Conservation (phyloP, 2,797 vertebrate genomes). For the Channallabes apus region DNA sequence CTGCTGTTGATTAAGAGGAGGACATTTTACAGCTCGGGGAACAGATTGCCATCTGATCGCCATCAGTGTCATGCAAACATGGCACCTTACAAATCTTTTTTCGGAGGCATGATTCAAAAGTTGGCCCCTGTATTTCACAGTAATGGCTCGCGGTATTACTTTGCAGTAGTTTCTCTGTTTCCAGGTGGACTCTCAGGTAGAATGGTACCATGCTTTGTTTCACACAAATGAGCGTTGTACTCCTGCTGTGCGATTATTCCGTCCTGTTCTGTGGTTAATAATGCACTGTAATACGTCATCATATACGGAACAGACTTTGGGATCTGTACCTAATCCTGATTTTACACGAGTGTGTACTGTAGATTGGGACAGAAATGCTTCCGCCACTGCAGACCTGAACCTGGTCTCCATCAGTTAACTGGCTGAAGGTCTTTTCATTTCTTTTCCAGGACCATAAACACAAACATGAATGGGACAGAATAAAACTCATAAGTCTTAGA, state of each 20-base stretch:
- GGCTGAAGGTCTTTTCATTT: constrained; percentile 1
- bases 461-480: background rate
- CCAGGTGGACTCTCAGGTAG: constrained; percentile 5
- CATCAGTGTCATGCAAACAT: background rate
- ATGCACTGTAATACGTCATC: background rate
- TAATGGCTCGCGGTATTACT: background rate
- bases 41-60: background rate
- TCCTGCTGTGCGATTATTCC: constrained; percentile 18
- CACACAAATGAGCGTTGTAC: background rate
- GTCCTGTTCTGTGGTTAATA: constrained; percentile 6
- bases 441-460: background rate
- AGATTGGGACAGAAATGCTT: background rate
- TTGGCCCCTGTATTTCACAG: background rate
- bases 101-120: constrained; percentile 1
- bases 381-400: background rate
- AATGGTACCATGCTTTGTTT: background rate
- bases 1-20: constrained; percentile 1
- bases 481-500: background rate
- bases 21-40: background rate
- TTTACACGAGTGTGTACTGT: background rate
- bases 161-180: background rate
- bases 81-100: background rate
- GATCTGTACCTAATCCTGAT: background rate
- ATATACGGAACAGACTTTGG: background rate
- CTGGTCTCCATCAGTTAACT: background rate